phyloP scores from a whole-genome alignment of 2,797 vertebrate genomes.

The Dendrocincla fuliginosa region DNA sequence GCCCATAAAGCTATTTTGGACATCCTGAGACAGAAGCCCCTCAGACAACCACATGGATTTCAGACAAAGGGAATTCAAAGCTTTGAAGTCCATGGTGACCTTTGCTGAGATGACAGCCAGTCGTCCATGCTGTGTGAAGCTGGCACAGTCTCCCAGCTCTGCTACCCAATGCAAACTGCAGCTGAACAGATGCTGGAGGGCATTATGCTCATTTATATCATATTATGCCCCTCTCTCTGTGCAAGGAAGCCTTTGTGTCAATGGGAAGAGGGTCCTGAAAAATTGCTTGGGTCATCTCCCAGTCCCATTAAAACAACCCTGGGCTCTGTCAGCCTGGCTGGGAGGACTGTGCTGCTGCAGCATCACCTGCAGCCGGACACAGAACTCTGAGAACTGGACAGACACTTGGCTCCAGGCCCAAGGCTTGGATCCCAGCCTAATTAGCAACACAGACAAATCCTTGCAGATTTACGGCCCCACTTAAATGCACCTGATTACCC shows the following conservation, averaged over 20 bases:
- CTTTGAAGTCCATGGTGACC: neutral
- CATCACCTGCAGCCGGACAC: neutral
- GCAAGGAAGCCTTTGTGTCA: neutral
- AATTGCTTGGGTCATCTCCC: neutral
- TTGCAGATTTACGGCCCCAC: neutral
- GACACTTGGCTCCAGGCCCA: neutral
- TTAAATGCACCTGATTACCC: neutral
- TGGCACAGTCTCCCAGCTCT: neutral
- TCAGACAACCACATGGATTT: neutral
- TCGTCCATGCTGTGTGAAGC: fast-evolving
- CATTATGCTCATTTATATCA: neutral
- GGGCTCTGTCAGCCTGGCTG: neutral
- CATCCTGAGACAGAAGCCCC: neutral
- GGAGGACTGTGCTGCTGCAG: fast-evolving
- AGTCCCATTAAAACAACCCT: neutral
- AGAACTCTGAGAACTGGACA: fast-evolving
- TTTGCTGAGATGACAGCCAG: neutral
- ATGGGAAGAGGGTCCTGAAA: neutral
- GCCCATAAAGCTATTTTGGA: neutral
- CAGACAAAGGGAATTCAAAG: neutral
- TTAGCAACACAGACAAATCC: neutral
- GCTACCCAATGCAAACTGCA: neutral
- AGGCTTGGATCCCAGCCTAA: neutral
- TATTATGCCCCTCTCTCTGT: neutral
- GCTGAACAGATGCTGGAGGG: neutral